Conservation (phyloP, 1,140 invertebrate species). For the Ericerus pela region DNA sequence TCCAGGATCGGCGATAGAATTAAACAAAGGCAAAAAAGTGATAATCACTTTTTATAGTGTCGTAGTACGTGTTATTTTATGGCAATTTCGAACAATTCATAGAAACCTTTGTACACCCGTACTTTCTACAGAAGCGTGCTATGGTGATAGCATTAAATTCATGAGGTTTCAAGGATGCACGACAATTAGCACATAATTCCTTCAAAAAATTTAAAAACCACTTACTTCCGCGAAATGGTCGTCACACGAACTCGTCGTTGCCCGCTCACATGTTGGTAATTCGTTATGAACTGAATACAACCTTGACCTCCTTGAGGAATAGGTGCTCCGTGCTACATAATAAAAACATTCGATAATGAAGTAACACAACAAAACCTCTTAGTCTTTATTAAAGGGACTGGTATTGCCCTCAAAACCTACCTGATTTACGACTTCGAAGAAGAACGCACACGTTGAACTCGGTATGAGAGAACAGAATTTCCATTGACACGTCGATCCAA, state of each 20-base stretch:
- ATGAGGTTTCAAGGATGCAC: no score
- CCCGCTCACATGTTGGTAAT: conserved; percentile 96
- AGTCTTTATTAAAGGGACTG: neutral
- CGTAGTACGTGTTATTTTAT: no score
- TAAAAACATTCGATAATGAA: neutral
- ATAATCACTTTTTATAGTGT: no score
- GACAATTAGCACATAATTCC: no score
- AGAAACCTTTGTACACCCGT: no score
- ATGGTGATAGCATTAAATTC: no score
- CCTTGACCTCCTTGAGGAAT: conserved; percentile 90
- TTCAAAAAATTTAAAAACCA: no score
- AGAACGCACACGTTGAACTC: conserved; percentile 79
- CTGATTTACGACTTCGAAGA: conserved; percentile 95
- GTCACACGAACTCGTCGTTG: conserved; percentile 89
- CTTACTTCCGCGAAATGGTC: conserved; percentile 86
- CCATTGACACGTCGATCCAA: conserved; percentile 96
- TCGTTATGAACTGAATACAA: conserved; percentile 95
- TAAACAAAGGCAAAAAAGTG: no score
- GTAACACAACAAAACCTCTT: neutral
- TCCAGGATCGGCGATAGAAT: no score
- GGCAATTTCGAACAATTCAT: no score
- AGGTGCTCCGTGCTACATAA: conserved; percentile 66
- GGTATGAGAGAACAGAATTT: conserved; percentile 92
- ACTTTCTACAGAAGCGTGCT: no score
- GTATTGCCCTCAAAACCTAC: conserved; percentile 26